Evolutionary conservation across 2,888 invertebrate genomes (phyloP).

Genomic region (Digitonthophagus gazella): DNA sequence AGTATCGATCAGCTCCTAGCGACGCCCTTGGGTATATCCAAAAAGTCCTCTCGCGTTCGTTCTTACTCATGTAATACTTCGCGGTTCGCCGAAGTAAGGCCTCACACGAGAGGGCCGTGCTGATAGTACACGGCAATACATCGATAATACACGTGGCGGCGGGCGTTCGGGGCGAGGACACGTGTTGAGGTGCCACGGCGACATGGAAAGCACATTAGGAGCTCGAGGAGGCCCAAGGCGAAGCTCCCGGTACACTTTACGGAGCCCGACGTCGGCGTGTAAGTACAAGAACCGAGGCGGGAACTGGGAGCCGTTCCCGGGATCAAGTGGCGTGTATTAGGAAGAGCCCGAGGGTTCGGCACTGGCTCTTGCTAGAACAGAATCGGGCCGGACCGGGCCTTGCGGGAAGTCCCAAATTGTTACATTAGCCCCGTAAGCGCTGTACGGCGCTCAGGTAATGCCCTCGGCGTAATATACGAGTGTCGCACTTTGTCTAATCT

Average conservation of each 20-base stretch:
- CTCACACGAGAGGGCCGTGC: conserved; percentile 43
- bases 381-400: background rate
- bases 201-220: conserved; percentile 54
- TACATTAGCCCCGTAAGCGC: conserved; percentile 14
- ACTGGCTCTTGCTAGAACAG: conserved; percentile 1
- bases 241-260: conserved; percentile 39
- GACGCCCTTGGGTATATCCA: too few species aligned
- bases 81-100: conserved; percentile 47
- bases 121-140: conserved; percentile 49
- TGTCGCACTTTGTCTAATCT: background rate
- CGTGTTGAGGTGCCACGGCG: conserved; percentile 52
- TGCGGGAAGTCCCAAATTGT: conserved; percentile 17
- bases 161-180: conserved; percentile 45
- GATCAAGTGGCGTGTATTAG: conserved; percentile 30
- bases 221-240: conserved; percentile 39
- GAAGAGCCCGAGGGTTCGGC: background rate
- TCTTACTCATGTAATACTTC: conserved; percentile 43
- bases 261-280: conserved; percentile 42
- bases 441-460: background rate
- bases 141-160: conserved; percentile 48
- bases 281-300: conserved; percentile 41
- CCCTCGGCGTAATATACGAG: background rate
- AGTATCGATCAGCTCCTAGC: too few species aligned
- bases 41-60: conserved; percentile 31
- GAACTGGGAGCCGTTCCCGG: conserved; percentile 36